phyloP scores from a whole-genome alignment of 2,113 vertebrate species.

The Vanacampus margaritifer region DNA sequence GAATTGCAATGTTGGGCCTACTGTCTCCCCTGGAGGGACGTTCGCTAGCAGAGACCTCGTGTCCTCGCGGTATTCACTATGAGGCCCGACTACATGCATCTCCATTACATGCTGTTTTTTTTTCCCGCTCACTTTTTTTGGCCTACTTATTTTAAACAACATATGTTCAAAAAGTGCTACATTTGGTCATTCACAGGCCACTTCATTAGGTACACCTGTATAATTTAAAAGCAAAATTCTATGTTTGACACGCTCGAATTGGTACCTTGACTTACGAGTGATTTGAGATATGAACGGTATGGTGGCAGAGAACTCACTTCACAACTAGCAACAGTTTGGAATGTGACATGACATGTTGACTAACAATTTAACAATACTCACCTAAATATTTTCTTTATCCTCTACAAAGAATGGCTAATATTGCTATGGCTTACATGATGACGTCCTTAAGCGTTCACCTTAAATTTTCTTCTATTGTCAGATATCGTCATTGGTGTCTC shows the following conservation, averaged over 20 bases:
- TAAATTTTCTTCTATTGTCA: conserved; percentile 32
- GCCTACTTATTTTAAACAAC: conserved; percentile 18
- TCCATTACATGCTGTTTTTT: neutral
- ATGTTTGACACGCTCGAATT: neutral
- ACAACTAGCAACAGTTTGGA: too few relatives aligned
- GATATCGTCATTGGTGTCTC: conserved; percentile 50
- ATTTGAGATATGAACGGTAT: neutral
- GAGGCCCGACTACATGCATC: neutral
- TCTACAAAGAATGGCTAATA: neutral
- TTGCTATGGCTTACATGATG: neutral
- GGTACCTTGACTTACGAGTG: neutral
- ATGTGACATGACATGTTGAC: neutral
- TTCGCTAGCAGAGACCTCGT: conserved; percentile 20
- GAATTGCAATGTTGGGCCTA: conserved; percentile 53
- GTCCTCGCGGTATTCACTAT: conserved; percentile 10
- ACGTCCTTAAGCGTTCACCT: conserved; percentile 22
- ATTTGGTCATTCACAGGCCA: neutral
- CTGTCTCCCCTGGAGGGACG: conserved; percentile 46
- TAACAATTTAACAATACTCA: neutral
- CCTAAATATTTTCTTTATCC: neutral
- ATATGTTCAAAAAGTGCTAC: conserved; percentile 32
- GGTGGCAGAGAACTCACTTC: too few relatives aligned
- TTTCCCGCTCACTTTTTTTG: conserved; percentile 9
- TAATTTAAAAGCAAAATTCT: neutral
- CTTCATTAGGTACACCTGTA: neutral